Percentiles rank a stretch among this genome's conserved stretches.
Conservation (phyloP, 2,888 invertebrate species). For the Leistus spinibarbis region DNA sequence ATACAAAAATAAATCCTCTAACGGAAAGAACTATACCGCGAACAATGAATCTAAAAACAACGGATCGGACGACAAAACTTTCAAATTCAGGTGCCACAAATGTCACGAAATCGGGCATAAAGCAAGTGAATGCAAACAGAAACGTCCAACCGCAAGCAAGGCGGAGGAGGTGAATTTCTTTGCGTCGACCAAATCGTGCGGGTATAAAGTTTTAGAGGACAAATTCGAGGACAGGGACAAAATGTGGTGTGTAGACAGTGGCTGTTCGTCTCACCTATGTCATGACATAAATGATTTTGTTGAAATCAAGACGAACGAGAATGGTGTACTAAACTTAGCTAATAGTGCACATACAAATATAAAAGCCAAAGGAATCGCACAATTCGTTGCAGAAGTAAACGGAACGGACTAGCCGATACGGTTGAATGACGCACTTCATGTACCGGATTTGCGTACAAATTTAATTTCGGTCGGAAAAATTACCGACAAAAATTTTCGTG, state of each 20-base stretch:
- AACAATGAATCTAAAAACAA: no score
- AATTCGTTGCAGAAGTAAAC: constrained; percentile 20
- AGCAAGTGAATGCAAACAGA: not conserved
- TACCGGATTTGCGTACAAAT: constrained; percentile 27
- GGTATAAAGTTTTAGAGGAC: constrained; percentile 40
- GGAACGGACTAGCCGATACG: constrained; percentile 10
- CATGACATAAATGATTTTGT: constrained; percentile 26
- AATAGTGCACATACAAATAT: constrained; percentile 27
- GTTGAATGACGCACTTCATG: constrained; percentile 25
- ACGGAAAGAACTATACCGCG: no score
- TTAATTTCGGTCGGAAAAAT: constrained; percentile 17
- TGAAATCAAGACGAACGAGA: constrained; percentile 8
- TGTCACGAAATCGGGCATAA: not conserved
- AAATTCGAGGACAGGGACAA: not conserved
- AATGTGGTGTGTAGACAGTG: constrained; percentile 42
- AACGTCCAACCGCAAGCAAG: not conserved
- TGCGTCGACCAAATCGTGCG: not conserved
- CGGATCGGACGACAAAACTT: no score
- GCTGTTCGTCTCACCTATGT: constrained; percentile 40
- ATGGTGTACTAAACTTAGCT: constrained; percentile 34
- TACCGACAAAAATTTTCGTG: constrained; percentile 14
- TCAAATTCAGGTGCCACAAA: not conserved
- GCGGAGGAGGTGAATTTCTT: not conserved
- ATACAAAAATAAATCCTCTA: no score
- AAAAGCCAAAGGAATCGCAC: constrained; percentile 31